These are phyloP conservation scores for Platycercus adscitus DNA, from an alignment of 2,113 vertebrate genomes.

Conservation along the genomic window DNA sequence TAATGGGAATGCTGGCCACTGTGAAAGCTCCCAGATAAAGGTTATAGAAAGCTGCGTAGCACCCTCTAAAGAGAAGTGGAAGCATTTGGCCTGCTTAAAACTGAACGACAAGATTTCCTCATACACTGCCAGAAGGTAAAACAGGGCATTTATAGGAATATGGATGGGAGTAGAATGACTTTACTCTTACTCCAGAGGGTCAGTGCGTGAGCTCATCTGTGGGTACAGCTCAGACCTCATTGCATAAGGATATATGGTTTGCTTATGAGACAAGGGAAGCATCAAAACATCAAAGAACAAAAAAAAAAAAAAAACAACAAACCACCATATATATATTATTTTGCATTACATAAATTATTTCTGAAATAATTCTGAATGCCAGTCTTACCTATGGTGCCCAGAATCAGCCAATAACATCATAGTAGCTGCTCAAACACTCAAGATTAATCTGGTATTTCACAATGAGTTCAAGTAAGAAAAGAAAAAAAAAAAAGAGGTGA, in stretches of 20 bases:
- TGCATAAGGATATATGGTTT: not conserved
- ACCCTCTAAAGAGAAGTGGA: not conserved
- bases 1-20: not conserved
- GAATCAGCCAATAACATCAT: not conserved
- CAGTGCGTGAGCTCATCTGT: not conserved
- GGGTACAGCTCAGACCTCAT: not conserved
- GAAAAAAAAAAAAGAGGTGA: not conserved
- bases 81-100: not conserved
- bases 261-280: not conserved
- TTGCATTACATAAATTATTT: not conserved
- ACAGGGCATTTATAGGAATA: not conserved
- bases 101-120: fast-evolving
- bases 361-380: not conserved
- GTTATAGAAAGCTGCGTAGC: not conserved
- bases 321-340: not conserved
- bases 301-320: not conserved
- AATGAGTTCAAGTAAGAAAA: not conserved
- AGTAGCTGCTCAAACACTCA: not conserved
- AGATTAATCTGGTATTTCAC: not conserved
- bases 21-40: not conserved
- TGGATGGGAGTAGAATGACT: not conserved
- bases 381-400: not conserved
- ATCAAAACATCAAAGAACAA: not conserved
- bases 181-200: not conserved
- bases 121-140: not conserved